A percentile compares a stretch with the other conserved stretches of the same genome.
These are phyloP conservation scores for Odiellus spinosus DNA, from an alignment of 2,888 invertebrate species.

Conservation along the genomic window DNA sequence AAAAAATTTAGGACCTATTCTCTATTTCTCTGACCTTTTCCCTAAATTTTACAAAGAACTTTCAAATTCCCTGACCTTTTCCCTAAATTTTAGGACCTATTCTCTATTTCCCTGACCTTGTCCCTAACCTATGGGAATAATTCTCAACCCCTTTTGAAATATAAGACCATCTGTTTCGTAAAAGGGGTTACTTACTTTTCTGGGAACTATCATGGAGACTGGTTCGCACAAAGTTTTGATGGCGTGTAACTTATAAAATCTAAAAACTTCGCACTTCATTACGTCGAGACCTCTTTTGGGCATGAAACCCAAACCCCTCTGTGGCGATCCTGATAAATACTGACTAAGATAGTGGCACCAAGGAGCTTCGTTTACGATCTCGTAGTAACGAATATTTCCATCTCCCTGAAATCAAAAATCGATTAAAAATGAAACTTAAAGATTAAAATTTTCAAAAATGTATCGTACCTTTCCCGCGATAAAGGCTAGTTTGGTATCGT, in stretches of 20 bases:
- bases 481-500: slow-evolving; percentile 85
- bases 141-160: no score
- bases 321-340: slow-evolving; percentile 93
- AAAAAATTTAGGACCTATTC: no score
- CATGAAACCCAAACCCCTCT: slow-evolving; percentile 78
- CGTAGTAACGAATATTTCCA: slow-evolving; percentile 89
- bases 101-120: no score
- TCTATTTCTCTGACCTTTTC: no score
- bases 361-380: slow-evolving; percentile 79
- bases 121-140: no score
- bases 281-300: slow-evolving; percentile 94
- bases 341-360: slow-evolving; percentile 94
- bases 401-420: slow-evolving; percentile 49
- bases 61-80: no score
- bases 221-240: slow-evolving; percentile 58
- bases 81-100: no score
- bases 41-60: no score
- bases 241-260: slow-evolving; percentile 84
- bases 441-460: not conserved
- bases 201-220: slow-evolving; percentile 92
- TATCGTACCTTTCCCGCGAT: slow-evolving; percentile 65
- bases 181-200: slow-evolving; percentile 44
- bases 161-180: no score
- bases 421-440: slow-evolving; percentile 1
- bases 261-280: slow-evolving; percentile 78